Evolutionary conservation across 2,888 invertebrate genomes (phyloP).

Genomic region (Hypomecis punctinalis): DNA sequence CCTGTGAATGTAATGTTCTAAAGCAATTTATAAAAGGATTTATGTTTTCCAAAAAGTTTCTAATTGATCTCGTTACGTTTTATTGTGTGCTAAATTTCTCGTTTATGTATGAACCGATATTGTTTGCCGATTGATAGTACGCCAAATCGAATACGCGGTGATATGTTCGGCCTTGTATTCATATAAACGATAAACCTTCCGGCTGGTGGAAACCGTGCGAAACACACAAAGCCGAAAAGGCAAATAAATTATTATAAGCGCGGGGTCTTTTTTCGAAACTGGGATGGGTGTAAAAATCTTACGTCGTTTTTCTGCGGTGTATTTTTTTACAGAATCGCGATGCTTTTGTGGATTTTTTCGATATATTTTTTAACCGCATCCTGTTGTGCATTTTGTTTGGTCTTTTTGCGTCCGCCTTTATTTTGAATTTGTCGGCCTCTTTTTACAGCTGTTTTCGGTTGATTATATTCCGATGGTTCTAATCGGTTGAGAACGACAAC

Average conservation of each 20-base stretch:
- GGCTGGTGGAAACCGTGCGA: conserved; percentile 2
- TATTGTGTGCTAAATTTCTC: too few species aligned
- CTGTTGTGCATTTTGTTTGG: not conserved
- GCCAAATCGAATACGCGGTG: conserved; percentile 18
- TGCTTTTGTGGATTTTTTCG: not conserved
- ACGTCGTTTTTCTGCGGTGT: not conserved
- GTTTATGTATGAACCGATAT: not conserved
- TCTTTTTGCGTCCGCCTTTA: not conserved
- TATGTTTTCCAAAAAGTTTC: too few species aligned
- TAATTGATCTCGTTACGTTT: too few species aligned
- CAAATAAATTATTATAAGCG: conserved; percentile 15
- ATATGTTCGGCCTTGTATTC: conserved; percentile 19
- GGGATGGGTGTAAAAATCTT: not conserved
- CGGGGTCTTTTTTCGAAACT: too few species aligned
- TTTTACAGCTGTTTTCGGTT: not conserved
- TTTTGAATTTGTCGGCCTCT: not conserved
- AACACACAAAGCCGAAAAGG: conserved; percentile 2
- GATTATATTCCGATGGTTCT: not conserved
- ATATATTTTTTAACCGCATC: conserved; percentile 1
- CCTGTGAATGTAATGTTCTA: too few species aligned
- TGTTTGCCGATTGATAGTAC: too few species aligned
- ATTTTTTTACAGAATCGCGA: not conserved
- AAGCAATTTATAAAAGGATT: too few species aligned
- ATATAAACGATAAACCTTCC: conserved; percentile 5
- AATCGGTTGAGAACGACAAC: not conserved